Percentiles rank a stretch among this genome's conserved stretches.
phyloP scores from a whole-genome alignment of 2,113 vertebrate species.

The Megalops atlanticus region DNA sequence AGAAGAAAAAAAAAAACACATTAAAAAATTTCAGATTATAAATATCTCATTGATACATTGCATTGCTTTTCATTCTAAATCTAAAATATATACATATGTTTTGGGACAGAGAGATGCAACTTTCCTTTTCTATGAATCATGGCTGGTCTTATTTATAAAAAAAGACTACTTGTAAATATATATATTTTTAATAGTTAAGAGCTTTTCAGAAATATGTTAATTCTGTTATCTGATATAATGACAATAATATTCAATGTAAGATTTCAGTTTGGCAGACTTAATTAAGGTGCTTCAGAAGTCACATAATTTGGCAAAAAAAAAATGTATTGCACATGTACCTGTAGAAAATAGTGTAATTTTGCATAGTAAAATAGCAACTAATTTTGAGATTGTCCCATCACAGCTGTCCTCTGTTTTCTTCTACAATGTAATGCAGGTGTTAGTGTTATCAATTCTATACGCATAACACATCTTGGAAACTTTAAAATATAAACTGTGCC shows the following conservation, averaged over 20 bases:
- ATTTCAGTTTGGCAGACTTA: neutral
- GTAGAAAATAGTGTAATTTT: slow-evolving; percentile 10
- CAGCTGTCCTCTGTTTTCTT: neutral
- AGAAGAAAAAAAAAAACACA: slow-evolving; percentile 3
- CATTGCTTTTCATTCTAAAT: slow-evolving; percentile 22
- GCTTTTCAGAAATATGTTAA: slow-evolving; percentile 3
- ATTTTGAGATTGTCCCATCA: slow-evolving; percentile 19
- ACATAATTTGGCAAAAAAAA: slow-evolving; percentile 16
- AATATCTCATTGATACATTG: slow-evolving; percentile 25
- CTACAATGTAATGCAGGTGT: neutral
- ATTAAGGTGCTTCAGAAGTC: neutral
- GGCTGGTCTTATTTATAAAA: slow-evolving; percentile 1
- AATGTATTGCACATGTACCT: slow-evolving; percentile 17
- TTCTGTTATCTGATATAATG: neutral
- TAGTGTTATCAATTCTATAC: neutral
- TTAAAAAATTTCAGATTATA: slow-evolving; percentile 20
- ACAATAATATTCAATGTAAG: neutral
- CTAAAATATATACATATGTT: slow-evolving; percentile 4
- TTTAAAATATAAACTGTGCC: neutral
- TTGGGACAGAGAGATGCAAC: slow-evolving; percentile 11
- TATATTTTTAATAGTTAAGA: neutral
- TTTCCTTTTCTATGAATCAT: neutral
- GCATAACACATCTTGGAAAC: neutral
- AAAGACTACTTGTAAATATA: slow-evolving; percentile 24
- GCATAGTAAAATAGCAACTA: slow-evolving; percentile 23